Base-by-base conservation (phyloP, 2,888 invertebrate species). In the Caenorhabditis sp. region DNA sequence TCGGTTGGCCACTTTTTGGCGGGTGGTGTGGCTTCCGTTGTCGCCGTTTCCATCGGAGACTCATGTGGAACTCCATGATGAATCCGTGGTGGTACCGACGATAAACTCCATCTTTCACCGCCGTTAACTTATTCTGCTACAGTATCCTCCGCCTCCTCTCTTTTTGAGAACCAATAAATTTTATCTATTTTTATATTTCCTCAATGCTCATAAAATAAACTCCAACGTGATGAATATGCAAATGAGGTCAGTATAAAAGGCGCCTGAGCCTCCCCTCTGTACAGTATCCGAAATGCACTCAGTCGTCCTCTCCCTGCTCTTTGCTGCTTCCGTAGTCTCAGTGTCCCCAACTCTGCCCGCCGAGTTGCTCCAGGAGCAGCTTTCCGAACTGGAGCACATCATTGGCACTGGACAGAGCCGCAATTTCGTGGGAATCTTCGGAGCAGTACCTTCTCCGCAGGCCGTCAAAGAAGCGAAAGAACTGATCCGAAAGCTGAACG, bases 31-130 rank as follows among this genome's bases (percentile, higher is more conserved):
- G 66, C 13, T 56, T 48, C 48, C 66, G 27, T 24, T 66, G 66
- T 27, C 66, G 66, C 50, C 56, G 66, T 32, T 56, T 66, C 50
- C 66, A 66, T 30, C 26, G 66, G 8, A 56, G 66, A 56, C 56
- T 66, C 56, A 46, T 56, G 46, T 66, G 66, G 66, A 56, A 37
- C 17, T 17, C 37, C 1, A 43, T 66, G 56, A 55, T 66, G 52
- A 52, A 52, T n/a, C 52, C 52, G 15, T 52, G 52, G 52, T 17
- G 27, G 17, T 48, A 27, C 17, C 27, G 48, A n/a, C 48, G 48
- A 48, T 48, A 48, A 8, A 26, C 13, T 46, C 46, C 5, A 7
- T 30, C 30, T 9, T 9, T 7, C 30, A 30, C 30, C 6, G 9
- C 30, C 6, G 6, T 30, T 9, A 7, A 5, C 30, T 30, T 30